Percentiles rank a stretch among this genome's conserved stretches.
These are phyloP conservation scores for Oenanthe melanoleuca DNA, from an alignment of 2,113 vertebrate species.

Conservation along the genomic window DNA sequence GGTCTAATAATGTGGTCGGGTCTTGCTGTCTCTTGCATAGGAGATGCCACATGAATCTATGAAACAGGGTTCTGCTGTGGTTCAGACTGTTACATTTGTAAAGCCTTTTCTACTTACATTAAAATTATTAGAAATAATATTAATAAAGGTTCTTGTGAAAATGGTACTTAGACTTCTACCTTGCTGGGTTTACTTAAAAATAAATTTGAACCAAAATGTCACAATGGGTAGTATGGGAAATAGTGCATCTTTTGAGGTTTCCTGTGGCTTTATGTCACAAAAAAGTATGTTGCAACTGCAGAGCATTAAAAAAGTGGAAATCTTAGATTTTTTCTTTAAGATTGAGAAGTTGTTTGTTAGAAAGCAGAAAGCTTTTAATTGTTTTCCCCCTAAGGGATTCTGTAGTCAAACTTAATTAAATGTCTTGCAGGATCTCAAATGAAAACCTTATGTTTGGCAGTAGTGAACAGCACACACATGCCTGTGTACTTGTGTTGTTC, in stretches of 20 bases:
- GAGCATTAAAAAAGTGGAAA: neutral
- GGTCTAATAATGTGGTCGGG: neutral
- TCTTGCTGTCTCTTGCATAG: neutral
- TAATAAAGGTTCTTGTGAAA: constrained; percentile 21
- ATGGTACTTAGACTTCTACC: constrained; percentile 4
- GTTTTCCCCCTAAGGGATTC: constrained; percentile 8
- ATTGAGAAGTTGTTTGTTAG: constrained; percentile 17
- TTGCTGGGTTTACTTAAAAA: neutral
- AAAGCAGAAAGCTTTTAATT: constrained; percentile 28
- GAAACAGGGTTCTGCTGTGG: neutral
- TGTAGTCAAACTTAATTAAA: neutral
- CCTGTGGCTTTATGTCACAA: neutral
- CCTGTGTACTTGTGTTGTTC: neutral
- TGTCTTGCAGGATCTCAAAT: neutral
- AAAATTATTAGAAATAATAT: neutral
- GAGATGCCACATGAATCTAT: neutral
- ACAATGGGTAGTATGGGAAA: neutral
- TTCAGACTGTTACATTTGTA: neutral
- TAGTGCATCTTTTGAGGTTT: neutral
- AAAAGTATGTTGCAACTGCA: neutral
- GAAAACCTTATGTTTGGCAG: constrained; percentile 1
- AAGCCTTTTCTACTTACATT: neutral
- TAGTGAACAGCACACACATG: neutral
- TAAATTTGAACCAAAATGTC: neutral
- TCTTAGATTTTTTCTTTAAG: neutral